A percentile compares a stretch with the other conserved stretches of the same genome.
Evolutionary conservation across 2,113 vertebrate genomes (phyloP).

Genomic region (Mormyrus lacerda): DNA sequence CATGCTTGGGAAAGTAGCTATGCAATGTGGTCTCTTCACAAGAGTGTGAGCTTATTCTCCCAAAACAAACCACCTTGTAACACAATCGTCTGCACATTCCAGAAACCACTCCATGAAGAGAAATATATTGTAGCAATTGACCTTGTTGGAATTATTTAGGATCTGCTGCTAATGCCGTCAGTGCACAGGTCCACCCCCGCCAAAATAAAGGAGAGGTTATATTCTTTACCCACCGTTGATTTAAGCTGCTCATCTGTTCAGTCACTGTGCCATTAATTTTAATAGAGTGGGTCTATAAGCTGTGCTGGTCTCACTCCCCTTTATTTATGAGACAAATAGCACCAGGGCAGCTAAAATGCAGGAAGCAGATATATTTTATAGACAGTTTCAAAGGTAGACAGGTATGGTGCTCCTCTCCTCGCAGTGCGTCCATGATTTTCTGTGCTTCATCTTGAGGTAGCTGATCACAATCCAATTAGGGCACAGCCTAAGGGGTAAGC

Average conservation of each 20-base stretch:
- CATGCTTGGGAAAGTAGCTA: not conserved
- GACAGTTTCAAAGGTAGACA: not conserved
- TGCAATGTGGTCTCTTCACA: not conserved
- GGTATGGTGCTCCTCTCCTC: not conserved
- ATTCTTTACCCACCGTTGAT: not conserved
- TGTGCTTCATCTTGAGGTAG: not conserved
- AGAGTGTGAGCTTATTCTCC: not conserved
- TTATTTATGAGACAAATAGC: not conserved
- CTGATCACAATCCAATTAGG: not conserved
- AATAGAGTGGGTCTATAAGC: not conserved
- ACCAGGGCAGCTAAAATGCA: not conserved
- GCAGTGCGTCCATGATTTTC: not conserved
- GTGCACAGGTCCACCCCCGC: not conserved
- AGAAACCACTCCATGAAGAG: not conserved
- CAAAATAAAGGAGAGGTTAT: not conserved
- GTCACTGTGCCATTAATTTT: not conserved
- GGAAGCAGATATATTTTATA: not conserved
- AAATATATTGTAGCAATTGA: constrained; percentile 4
- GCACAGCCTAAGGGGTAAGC: not conserved
- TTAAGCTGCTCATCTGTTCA: not conserved
- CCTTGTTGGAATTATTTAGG: constrained; percentile 6
- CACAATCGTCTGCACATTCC: not conserved
- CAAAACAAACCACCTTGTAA: not conserved
- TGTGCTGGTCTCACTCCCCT: not conserved
- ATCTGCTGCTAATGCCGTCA: not conserved